A percentile compares a stretch with the other conserved stretches of the same genome.
Conservation (phyloP, 2,888 invertebrate species). For the Cephalotes varians region DNA sequence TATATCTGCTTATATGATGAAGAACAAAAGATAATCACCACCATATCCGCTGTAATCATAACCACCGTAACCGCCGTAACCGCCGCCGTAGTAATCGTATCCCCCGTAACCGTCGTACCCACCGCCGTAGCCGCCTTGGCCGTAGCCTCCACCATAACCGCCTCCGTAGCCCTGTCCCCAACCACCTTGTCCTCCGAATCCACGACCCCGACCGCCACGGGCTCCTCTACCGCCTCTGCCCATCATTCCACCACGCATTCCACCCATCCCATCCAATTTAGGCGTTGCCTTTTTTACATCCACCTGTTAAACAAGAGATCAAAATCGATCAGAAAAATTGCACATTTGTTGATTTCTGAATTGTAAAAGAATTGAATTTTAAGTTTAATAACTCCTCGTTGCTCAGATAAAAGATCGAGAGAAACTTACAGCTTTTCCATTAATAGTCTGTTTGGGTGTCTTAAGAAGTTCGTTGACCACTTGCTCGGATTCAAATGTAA, state of each 20-base stretch:
- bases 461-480: slow-evolving; percentile 96
- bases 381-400: not conserved
- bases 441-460: slow-evolving; percentile 96
- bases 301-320: slow-evolving; percentile 87
- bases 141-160: slow-evolving; percentile 89
- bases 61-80: slow-evolving; percentile 93
- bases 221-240: slow-evolving; percentile 89
- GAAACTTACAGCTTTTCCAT: slow-evolving; percentile 94
- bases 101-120: slow-evolving; percentile 92
- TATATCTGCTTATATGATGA: slow-evolving; percentile 22
- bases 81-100: slow-evolving; percentile 88
- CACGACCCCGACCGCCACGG: slow-evolving; percentile 87
- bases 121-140: slow-evolving; percentile 89
- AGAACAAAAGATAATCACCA: slow-evolving; percentile 86
- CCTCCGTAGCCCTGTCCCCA: slow-evolving; percentile 88
- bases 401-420: not conserved
- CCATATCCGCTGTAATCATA: slow-evolving; percentile 93
- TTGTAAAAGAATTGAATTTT: not conserved
- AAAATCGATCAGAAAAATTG: slow-evolving; percentile 30
- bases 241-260: slow-evolving; percentile 89
- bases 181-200: slow-evolving; percentile 86
- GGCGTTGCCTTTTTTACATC: slow-evolving; percentile 98
- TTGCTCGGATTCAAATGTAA: slow-evolving; percentile 98
- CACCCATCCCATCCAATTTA: slow-evolving; percentile 92
- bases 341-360: slow-evolving; percentile 43